These are phyloP conservation scores for Phylloscopus trochilus DNA, from an alignment of 2,113 vertebrate genomes.

Conservation along the genomic window DNA sequence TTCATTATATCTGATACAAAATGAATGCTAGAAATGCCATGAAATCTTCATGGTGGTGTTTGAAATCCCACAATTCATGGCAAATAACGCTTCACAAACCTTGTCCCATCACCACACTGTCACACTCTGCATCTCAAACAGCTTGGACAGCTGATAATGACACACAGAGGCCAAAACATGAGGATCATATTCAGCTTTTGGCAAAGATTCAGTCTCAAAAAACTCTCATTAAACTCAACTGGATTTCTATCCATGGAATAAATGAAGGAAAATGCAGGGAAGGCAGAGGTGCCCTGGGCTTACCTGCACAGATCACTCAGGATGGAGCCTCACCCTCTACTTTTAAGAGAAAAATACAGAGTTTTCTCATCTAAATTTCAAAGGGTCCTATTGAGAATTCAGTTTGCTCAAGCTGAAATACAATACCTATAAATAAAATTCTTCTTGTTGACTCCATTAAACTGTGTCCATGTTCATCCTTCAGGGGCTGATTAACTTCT, in stretches of 20 bases:
- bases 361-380: background rate
- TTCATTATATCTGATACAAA: background rate
- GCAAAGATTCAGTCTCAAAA: background rate
- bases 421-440: background rate
- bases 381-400: background rate
- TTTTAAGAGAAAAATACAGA: background rate
- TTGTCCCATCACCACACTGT: background rate
- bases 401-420: conserved; percentile 6
- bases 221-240: background rate
- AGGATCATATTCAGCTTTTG: background rate
- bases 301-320: background rate
- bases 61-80: background rate
- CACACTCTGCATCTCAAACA: background rate
- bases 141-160: background rate
- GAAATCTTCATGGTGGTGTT: background rate
- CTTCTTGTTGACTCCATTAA: conserved; percentile 16
- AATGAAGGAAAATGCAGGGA: background rate
- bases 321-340: background rate
- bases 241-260: background rate
- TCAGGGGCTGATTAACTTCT: conserved; percentile 8
- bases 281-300: background rate
- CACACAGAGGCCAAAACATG: background rate
- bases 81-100: background rate
- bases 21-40: background rate
- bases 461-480: background rate